Evolutionary conservation across 2,113 vertebrate genomes (phyloP).

Genomic region (Phylloscopus trochilus): DNA sequence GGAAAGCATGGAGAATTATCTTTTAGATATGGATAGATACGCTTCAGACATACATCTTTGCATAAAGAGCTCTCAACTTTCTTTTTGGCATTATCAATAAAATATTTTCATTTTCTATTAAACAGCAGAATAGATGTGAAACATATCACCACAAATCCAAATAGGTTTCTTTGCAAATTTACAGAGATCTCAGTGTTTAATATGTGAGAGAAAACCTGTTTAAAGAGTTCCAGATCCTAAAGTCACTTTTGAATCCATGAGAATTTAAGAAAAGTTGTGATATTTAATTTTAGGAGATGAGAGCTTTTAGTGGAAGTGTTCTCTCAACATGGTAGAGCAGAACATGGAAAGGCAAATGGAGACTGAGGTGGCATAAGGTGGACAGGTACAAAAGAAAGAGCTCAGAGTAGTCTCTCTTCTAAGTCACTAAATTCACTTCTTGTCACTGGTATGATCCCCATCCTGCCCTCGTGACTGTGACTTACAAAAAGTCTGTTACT

Average conservation of each 20-base stretch:
- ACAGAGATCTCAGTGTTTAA: neutral
- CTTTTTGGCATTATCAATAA: neutral
- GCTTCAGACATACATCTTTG: neutral
- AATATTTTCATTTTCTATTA: neutral
- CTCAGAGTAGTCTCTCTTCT: neutral
- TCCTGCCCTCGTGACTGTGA: neutral
- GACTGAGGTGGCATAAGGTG: neutral
- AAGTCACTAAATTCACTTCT: neutral
- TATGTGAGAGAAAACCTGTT: neutral
- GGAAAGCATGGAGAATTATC: conserved; percentile 10
- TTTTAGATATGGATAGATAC: neutral
- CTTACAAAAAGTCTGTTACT: neutral
- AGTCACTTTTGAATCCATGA: neutral
- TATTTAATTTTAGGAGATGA: rapidly evolving
- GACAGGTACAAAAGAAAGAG: neutral
- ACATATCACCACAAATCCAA: neutral
- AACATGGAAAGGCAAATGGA: neutral
- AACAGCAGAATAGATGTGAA: neutral
- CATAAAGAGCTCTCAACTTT: neutral
- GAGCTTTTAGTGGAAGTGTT: neutral
- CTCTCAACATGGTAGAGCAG: rapidly evolving
- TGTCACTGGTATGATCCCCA: neutral
- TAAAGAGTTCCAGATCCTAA: neutral
- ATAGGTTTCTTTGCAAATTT: neutral
- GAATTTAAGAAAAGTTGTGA: neutral